Percentiles rank a stretch among this genome's conserved stretches.
Evolutionary conservation across 2,888 invertebrate species (phyloP).

Genomic region (Odontothrips loti): DNA sequence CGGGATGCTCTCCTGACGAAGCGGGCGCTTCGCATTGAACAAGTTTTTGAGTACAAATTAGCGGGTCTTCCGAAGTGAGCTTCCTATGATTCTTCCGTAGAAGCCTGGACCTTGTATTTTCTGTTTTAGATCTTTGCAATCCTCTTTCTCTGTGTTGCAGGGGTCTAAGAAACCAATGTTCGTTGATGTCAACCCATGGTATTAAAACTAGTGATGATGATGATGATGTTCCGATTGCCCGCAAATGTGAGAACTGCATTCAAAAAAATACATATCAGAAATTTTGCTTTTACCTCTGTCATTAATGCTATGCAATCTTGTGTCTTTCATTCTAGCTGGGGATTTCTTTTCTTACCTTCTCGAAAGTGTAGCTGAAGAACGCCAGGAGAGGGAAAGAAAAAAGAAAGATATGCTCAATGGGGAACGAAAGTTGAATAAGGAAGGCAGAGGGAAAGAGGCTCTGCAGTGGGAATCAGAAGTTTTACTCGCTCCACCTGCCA

Average conservation of each 20-base stretch:
- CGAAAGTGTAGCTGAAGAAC: slow-evolving; percentile 24
- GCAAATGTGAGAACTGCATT: slow-evolving; percentile 17
- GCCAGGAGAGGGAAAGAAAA: slow-evolving; percentile 27
- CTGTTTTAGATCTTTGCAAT: too few relatives aligned
- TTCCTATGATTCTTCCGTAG: not conserved
- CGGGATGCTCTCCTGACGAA: slow-evolving; percentile 47
- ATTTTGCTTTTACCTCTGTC: not conserved
- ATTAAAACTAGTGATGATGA: slow-evolving; percentile 30
- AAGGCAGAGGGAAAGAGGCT: slow-evolving; percentile 46
- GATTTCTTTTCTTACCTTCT: slow-evolving; percentile 27
- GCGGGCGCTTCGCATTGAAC: slow-evolving; percentile 48
- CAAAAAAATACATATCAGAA: too few relatives aligned
- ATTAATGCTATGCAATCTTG: too few relatives aligned
- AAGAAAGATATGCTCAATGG: not conserved
- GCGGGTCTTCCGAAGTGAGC: slow-evolving; percentile 47
- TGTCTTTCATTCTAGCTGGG: slow-evolving; percentile 30
- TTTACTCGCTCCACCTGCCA: slow-evolving; percentile 45
- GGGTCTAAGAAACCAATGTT: slow-evolving; percentile 33
- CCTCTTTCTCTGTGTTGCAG: slow-evolving; percentile 29
- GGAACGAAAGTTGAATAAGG: slow-evolving; percentile 45
- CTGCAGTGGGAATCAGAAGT: slow-evolving; percentile 50
- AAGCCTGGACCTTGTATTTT: not conserved
- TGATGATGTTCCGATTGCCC: slow-evolving; percentile 27
- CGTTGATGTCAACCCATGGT: slow-evolving; percentile 36
- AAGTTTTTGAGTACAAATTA: slow-evolving; percentile 49